phyloP scores from a whole-genome alignment of 2,888 invertebrate genomes.

The Andrena praecox region DNA sequence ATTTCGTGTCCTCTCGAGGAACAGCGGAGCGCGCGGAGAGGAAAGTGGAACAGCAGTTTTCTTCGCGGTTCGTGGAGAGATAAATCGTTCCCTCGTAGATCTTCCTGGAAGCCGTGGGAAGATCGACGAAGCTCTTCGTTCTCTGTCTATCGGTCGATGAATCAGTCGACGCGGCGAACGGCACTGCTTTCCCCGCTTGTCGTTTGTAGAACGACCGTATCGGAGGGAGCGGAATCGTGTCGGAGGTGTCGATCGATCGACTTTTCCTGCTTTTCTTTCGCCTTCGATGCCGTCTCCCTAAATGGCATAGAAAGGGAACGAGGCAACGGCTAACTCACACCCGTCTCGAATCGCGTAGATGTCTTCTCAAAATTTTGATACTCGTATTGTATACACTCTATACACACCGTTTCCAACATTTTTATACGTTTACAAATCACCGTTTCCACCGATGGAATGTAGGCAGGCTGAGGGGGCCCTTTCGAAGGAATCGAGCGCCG shows the following conservation, averaged over 20 bases:
- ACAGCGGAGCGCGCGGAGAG: too few relatives aligned
- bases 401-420: slow-evolving; percentile 59
- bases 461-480: neutral
- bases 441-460: slow-evolving; percentile 33
- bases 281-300: slow-evolving; percentile 21
- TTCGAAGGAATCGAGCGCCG: neutral
- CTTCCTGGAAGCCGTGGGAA: neutral
- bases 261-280: slow-evolving; percentile 24
- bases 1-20: neutral
- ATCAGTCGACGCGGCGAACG: slow-evolving; percentile 18
- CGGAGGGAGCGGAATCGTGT: slow-evolving; percentile 7
- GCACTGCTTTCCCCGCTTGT: slow-evolving; percentile 36
- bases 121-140: neutral
- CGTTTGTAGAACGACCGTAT: slow-evolving; percentile 22
- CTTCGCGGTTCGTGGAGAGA: neutral
- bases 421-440: slow-evolving; percentile 66
- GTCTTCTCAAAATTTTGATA: slow-evolving; percentile 73
- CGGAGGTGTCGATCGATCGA: slow-evolving; percentile 25
- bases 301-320: neutral
- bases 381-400: slow-evolving; percentile 64
- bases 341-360: slow-evolving; percentile 52
- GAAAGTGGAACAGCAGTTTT: neutral
- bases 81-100: neutral
- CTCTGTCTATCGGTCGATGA: slow-evolving; percentile 12
- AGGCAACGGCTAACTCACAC: slow-evolving; percentile 3